Evolutionary conservation across 2,113 vertebrate genomes (phyloP).

Genomic region (Stigmatopora argus): DNA sequence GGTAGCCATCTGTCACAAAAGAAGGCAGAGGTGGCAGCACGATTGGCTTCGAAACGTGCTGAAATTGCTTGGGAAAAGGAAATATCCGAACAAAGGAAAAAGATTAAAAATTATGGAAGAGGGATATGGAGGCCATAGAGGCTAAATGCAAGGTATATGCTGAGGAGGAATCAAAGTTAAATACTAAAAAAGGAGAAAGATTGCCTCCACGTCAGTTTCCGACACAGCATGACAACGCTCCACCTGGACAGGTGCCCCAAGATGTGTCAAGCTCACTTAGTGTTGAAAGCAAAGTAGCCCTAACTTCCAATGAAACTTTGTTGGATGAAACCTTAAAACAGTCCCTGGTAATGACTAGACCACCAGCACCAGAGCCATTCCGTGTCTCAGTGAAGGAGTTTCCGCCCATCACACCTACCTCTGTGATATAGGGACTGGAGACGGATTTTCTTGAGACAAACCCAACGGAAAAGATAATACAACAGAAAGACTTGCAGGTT

Average conservation of each 20-base stretch:
- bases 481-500: too few species aligned
- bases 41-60: not conserved
- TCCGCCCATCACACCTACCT: too few species aligned
- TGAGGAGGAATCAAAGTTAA: constrained; percentile 8
- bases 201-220: not conserved
- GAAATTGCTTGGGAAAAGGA: not conserved
- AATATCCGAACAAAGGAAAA: not conserved
- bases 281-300: not conserved
- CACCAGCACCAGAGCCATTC: too few species aligned
- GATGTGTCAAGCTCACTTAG: not conserved
- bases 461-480: too few species aligned
- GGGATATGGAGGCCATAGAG: not conserved
- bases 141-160: constrained; percentile 4
- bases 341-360: too few species aligned
- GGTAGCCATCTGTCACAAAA: not conserved
- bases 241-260: not conserved
- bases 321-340: too few species aligned
- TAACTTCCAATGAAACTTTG: not conserved
- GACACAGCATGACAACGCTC: not conserved
- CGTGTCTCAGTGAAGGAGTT: too few species aligned
- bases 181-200: constrained; percentile 6
- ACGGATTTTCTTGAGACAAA: too few species aligned
- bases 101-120: not conserved
- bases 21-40: not conserved
- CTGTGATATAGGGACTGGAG: too few species aligned